Conservation (phyloP, 2,888 invertebrate genomes). For the Crossocerus cetratus region DNA sequence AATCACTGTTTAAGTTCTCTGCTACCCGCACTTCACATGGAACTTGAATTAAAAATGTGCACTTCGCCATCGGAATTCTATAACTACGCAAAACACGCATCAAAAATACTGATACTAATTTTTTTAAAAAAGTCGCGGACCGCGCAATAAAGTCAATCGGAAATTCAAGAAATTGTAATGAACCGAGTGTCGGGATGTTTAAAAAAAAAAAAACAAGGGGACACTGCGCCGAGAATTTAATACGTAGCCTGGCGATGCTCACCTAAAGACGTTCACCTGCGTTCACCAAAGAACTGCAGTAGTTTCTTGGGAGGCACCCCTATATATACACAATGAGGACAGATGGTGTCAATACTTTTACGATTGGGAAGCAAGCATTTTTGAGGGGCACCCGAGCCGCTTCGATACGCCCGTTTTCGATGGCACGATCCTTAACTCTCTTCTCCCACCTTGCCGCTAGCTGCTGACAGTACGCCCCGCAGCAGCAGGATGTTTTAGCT, state of each 20-base stretch:
- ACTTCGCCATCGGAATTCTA: too few relatives aligned
- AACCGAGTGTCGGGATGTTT: too few relatives aligned
- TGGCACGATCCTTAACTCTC: conserved; percentile 10
- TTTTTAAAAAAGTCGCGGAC: too few relatives aligned
- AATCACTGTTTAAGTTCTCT: too few relatives aligned
- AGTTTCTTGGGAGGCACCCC: conserved; percentile 65
- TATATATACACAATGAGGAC: conserved; percentile 74
- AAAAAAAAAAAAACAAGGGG: too few relatives aligned
- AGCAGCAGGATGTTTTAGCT: neutral
- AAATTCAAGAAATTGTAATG: too few relatives aligned
- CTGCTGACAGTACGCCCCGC: neutral
- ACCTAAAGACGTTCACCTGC: conserved; percentile 72
- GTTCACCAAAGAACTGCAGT: conserved; percentile 72
- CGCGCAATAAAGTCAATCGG: too few relatives aligned
- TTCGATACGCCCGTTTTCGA: conserved; percentile 43
- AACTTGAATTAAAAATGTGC: too few relatives aligned
- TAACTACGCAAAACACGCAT: too few relatives aligned
- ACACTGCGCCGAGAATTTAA: too few relatives aligned
- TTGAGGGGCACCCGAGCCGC: conserved; percentile 42
- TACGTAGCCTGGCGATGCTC: conserved; percentile 49
- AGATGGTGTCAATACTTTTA: conserved; percentile 61
- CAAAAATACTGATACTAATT: too few relatives aligned
- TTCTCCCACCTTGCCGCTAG: conserved; percentile 2
- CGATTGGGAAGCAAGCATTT: conserved; percentile 55
- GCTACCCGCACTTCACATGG: too few relatives aligned